Percentiles rank a stretch among this genome's conserved stretches.
Evolutionary conservation across 2,797 vertebrate genomes (phyloP).

Genomic region (Anguilla pacifica): DNA sequence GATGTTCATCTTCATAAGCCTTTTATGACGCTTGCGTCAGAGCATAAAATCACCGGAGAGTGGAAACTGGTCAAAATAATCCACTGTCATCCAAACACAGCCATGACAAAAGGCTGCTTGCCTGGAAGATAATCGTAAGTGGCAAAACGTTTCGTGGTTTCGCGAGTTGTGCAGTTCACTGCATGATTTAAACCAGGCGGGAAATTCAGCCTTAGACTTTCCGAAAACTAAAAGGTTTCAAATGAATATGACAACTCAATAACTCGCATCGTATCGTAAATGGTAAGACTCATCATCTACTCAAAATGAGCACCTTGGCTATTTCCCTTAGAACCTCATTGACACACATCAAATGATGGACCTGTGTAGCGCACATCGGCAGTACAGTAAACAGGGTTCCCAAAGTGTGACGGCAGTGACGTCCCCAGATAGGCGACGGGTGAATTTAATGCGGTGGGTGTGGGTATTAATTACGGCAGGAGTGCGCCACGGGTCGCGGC

Average conservation of each 20-base stretch:
- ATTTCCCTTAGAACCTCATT: neutral
- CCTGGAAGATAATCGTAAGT: neutral
- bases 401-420: neutral
- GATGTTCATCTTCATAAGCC: constrained; percentile 12
- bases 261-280: neutral
- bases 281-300: neutral
- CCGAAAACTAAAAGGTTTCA: neutral
- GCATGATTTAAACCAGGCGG: neutral
- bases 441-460: neutral
- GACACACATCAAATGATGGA: neutral
- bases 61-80: neutral
- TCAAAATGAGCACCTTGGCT: neutral
- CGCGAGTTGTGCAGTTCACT: neutral
- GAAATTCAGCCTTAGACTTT: neutral
- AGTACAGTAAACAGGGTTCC: neutral
- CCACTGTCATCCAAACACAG: neutral
- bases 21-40: neutral
- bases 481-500: neutral
- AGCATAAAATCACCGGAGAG: neutral
- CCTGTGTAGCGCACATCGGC: neutral
- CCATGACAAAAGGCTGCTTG: neutral
- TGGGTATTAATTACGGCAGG: constrained; percentile 10
- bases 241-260: neutral
- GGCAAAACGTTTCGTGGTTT: neutral
- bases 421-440: neutral